Base-by-base conservation (phyloP, 1,140 invertebrate species). In the Brachystomella parvula region DNA sequence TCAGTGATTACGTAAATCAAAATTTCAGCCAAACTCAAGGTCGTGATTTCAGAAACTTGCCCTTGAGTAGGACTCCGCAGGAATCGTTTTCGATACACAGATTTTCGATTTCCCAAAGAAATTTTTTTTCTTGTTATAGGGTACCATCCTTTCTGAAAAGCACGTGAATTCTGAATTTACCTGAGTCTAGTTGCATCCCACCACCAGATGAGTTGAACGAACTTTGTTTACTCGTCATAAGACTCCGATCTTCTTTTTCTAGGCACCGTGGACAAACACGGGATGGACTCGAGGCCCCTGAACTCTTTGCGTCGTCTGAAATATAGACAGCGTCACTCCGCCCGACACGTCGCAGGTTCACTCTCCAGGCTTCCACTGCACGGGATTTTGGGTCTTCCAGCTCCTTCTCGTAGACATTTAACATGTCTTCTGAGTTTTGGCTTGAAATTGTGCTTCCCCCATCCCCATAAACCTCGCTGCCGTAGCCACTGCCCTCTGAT, bases 271-370 rank as follows among this genome's bases (percentile, higher is more conserved):
- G 67, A 64, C 70, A 71, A 47, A 71, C 61, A n/a, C 64, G 26
- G 29, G 66, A 64, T 2, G 69, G 72, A 63, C 69, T 71, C 15
- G 66, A 68, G 39, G 66, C 65, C 2, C 31, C 47, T 2, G 71
- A 72, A 33, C 68, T 72, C 62, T 72, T 72, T 31, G 39, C 66
- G 28, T 72, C 71, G 53, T 72, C 71, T 26, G 65, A 67, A n/a
- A 72, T 47, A 49, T 69, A 72, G 15, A 72, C 60, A n/a, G 71
- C 71, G 57, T 72, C 65, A 29, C 61, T 67, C 32, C 71, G 21
- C 39, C 67, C 61, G 29, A 70, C 64, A 26, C 69, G 57, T 30
- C 64, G 59, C 9, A 65, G 28, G 26, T 65, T 61, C 26, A 71
- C 24, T 26, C 69, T 33, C 70, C 70, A 71, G 3, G 49, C 24